Evolutionary conservation across 2,888 invertebrate genomes (phyloP), one percentile per base, ranked within the genome.

Genomic region (Lepidochitona cinerea): DNA sequence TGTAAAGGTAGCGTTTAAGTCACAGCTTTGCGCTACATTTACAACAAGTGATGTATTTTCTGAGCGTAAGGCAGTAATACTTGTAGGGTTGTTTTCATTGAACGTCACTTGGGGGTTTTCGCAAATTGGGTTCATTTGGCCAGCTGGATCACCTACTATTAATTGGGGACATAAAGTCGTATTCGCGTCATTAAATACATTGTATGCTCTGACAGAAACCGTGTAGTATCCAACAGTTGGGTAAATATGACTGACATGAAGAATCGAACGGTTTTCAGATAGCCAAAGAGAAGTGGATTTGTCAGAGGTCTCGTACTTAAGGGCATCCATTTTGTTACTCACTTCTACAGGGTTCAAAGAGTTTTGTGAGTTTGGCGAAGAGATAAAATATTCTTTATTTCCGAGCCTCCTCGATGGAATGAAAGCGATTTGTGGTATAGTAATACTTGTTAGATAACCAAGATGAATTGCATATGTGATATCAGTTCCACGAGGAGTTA

Each of bases 121-220:
- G 54, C 81, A 81, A 12, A 70, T 53, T 12, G 33, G 37, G 1
- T 70, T 29, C 12, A 35, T 35, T n/a, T 65, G 37, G 33, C 67
- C 29, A 1, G 37, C 23, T 1, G 53, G 53, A 12, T 69, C 73
- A 9, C 77, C 83, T 0, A 88, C 85, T 32, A 84, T 77, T 1
- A 89, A 79, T 1, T 75, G 75, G 0, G 88, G 88, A 77, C 89
- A 89, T 5, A 89, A 80, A 1, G 68, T 72, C 7, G 85, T 83
- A 26, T 72, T 73, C 18, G 78, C 82, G 12, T 72, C 71, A 26
- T 84, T 82, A 70, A 89, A 89, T 4, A 75, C 77, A 72, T 89
- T 89, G 33, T 68, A 68, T 1, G 80, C 86, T 0, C 74, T 84
- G 2, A 84, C 85, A 32, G 75, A 81, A 37, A 88, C 81, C 0